Evolutionary conservation across 2,888 invertebrate species (phyloP), one percentile per base, ranked within the genome.

Genomic region (Drosophila acutilabella): DNA sequence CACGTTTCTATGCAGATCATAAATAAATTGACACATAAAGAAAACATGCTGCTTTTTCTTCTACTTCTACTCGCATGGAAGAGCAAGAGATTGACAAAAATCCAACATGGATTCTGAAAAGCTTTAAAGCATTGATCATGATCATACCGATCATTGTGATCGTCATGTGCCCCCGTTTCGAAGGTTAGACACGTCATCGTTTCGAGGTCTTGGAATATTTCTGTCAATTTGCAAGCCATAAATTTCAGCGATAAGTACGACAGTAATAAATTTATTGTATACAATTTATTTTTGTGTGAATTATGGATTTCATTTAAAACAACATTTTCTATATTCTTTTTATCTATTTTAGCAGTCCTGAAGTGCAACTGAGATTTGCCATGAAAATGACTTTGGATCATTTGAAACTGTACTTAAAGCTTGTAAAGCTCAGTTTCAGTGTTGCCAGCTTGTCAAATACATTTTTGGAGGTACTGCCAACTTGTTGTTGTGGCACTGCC

Each of bases 1-100:
- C 48, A 53, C 38, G 51, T 59, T 61, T 77, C 44, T 59, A 62
- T 62, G 50, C 60, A 66, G 62, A 65, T 80, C 85, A 62, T 80
- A 80, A 68, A 75, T 71, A 73, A 75, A 67, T 82, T 86, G 77
- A 71, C 75, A 77, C 64, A 82, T 80, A 78, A 75, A 81, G 73
- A 81, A 69, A 74, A 66, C 74, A 65, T 65, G 75, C 16, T 64
- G 67, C 59, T 76, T 62, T 70, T 60, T 54, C 47, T 60, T 42
- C 47, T 30, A 1, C 30, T 30, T 30, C 30, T 30, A 8, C 57
- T 71, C 52, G 38, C 53, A 52, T 50, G 58, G 41, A 47, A 52
- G 59, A 42, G 33, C 16, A 42, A 33, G 14, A 36, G 65, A 65
- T 72, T 65, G 65, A 50, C 71, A 50, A 57, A 30, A 67, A 67